phyloP scores from a whole-genome alignment of 2,888 invertebrate species.

The Kuschelorhynchus macadamiae region DNA sequence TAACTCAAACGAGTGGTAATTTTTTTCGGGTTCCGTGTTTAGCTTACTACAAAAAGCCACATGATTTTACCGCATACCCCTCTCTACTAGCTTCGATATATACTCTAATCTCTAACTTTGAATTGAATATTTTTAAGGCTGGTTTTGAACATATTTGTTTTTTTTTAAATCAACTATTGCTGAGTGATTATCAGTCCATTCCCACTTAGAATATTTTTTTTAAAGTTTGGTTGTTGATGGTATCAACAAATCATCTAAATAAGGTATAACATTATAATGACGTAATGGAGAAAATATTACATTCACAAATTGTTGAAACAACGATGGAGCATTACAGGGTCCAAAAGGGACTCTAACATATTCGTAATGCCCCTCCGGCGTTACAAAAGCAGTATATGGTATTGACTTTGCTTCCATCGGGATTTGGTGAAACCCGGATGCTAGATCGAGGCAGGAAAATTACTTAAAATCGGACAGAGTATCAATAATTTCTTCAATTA shows the following conservation, averaged over 20 bases:
- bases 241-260: too few relatives aligned
- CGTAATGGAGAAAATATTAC: too few relatives aligned
- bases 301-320: too few relatives aligned
- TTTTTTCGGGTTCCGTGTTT: constrained; percentile 36
- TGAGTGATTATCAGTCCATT: constrained; percentile 21
- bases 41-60: constrained; percentile 48
- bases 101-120: constrained; percentile 33
- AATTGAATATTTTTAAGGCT: constrained; percentile 41
- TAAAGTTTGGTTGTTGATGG: constrained; percentile 17
- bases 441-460: constrained; percentile 54
- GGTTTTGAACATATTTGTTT: constrained; percentile 35
- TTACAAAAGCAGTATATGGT: too few relatives aligned
- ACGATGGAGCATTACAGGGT: too few relatives aligned
- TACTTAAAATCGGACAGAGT: constrained; percentile 46
- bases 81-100: constrained; percentile 50
- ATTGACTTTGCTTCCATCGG: too few relatives aligned
- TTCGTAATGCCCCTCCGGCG: too few relatives aligned
- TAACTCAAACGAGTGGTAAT: constrained; percentile 41
- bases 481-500: too few relatives aligned
- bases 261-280: too few relatives aligned
- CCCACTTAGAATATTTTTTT: constrained; percentile 16
- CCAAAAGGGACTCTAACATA: too few relatives aligned
- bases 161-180: constrained; percentile 32
- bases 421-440: too few relatives aligned
- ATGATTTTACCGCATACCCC: constrained; percentile 44